Evolutionary conservation across 2,888 invertebrate species (phyloP).

Genomic region (Cantharis nigra): DNA sequence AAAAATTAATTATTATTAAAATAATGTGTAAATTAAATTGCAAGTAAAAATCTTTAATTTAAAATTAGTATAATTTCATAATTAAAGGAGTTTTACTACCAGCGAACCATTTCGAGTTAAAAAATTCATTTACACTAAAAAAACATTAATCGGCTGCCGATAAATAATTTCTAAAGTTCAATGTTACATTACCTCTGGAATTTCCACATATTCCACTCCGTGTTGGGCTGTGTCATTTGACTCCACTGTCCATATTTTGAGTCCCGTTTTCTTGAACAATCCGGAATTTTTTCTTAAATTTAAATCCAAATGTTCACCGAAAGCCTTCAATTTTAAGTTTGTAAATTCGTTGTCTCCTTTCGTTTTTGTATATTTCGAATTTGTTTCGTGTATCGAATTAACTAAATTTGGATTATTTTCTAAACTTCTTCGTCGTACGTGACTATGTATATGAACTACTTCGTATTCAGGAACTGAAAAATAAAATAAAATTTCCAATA

Average conservation of each 20-base stretch:
- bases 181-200: constrained; percentile 68
- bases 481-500: constrained; percentile 21
- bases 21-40: background rate
- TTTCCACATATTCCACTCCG: constrained; percentile 78
- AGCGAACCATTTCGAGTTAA: background rate
- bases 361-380: constrained; percentile 36
- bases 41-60: background rate
- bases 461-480: constrained; percentile 80
- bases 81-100: background rate
- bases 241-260: constrained; percentile 82
- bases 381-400: constrained; percentile 47
- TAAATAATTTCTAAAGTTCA: constrained; percentile 12
- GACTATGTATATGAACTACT: constrained; percentile 71
- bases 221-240: constrained; percentile 78
- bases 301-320: constrained; percentile 76
- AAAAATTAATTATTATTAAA: background rate
- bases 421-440: constrained; percentile 58
- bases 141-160: constrained; percentile 3
- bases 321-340: constrained; percentile 72
- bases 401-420: constrained; percentile 26
- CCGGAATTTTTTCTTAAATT: constrained; percentile 76
- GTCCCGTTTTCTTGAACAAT: constrained; percentile 74
- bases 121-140: background rate
- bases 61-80: background rate
- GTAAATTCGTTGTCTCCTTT: constrained; percentile 46